A percentile compares a stretch with the other conserved stretches of the same genome.
These are phyloP conservation scores for Ommatoiulus sabulosus DNA, from an alignment of 2,888 invertebrate genomes.

Conservation along the genomic window DNA sequence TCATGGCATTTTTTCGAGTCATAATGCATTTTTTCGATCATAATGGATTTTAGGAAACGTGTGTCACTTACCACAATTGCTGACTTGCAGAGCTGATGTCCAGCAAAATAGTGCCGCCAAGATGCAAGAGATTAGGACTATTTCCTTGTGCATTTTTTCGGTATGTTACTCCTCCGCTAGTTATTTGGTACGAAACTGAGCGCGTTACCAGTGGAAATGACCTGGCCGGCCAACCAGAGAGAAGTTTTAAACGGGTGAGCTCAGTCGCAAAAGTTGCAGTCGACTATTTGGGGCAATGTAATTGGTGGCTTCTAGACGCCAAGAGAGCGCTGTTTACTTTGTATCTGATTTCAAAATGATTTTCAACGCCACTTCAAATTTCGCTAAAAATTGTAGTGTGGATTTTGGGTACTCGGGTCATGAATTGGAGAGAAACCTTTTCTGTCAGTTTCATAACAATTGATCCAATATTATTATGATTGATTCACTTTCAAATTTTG, in stretches of 20 bases:
- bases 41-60: too few species aligned
- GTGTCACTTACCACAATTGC: background rate
- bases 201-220: background rate
- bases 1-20: too few species aligned
- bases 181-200: background rate
- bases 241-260: background rate
- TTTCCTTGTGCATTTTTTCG: background rate
- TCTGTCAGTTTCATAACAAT: too few species aligned
- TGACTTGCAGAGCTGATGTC: background rate
- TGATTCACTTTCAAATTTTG: too few species aligned
- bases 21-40: too few species aligned
- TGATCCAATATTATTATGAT: too few species aligned
- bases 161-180: background rate
- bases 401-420: too few species aligned
- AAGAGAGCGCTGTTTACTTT: background rate
- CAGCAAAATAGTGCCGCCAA: background rate
- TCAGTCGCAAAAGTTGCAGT: background rate
- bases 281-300: background rate
- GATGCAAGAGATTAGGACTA: background rate
- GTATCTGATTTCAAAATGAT: background rate
- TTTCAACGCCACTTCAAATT: background rate
- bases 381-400: background rate
- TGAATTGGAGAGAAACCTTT: too few species aligned
- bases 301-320: background rate
- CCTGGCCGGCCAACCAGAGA: background rate